phyloP scores from a whole-genome alignment of 2,113 vertebrate genomes.

The Mirza zaza region DNA sequence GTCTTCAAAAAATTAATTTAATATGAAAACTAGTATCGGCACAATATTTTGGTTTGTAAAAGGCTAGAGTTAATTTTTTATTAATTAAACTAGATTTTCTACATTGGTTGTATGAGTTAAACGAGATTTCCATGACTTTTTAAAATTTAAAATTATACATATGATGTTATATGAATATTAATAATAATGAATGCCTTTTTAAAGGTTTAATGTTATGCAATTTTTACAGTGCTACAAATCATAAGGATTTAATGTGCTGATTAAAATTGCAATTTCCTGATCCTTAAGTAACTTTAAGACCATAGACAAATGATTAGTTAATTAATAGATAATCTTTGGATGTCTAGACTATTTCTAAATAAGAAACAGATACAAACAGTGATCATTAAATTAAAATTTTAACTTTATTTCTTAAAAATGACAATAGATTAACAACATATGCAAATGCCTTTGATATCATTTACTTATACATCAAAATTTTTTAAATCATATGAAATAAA shows the following conservation, averaged over 20 bases:
- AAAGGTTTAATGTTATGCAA: neutral
- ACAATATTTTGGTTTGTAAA: neutral
- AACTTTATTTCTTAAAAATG: neutral
- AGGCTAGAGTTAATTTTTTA: neutral
- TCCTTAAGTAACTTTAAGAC: neutral
- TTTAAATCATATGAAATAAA: neutral
- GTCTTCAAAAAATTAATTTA: neutral
- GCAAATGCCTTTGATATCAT: neutral
- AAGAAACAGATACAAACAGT: neutral
- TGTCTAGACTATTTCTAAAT: neutral
- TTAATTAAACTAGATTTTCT: constrained; percentile 1
- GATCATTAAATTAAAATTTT: neutral
- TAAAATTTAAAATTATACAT: neutral
- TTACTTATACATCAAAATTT: neutral
- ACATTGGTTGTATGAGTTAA: neutral
- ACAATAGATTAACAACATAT: neutral
- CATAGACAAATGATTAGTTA: neutral
- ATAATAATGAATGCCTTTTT: neutral
- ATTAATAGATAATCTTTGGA: neutral
- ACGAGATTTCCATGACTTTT: neutral
- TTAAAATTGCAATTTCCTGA: neutral
- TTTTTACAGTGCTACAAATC: neutral
- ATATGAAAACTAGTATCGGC: neutral
- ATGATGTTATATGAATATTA: neutral
- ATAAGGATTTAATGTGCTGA: neutral